These are phyloP conservation scores for Clarias laeviceps DNA, from an alignment of 2,797 vertebrate species.

Conservation along the genomic window DNA sequence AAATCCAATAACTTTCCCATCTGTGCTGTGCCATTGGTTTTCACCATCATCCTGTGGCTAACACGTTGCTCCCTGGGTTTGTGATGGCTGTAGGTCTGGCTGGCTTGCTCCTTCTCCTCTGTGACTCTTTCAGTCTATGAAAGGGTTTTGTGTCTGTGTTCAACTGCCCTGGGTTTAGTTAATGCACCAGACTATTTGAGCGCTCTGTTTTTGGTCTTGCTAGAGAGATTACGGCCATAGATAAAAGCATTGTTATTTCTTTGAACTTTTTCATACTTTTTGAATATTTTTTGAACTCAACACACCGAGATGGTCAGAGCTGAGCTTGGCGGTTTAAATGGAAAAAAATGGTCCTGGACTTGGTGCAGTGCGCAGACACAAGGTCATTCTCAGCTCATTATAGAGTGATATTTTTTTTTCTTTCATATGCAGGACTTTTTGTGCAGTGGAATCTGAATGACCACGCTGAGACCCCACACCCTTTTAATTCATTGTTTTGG, in stretches of 20 bases:
- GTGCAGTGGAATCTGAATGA: conserved; percentile 61
- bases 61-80: conserved; percentile 46
- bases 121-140: conserved; percentile 76
- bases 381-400: conserved; percentile 66
- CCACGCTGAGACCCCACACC: conserved; percentile 30
- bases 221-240: conserved; percentile 19
- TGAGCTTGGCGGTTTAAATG: conserved; percentile 51
- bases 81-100: conserved; percentile 64
- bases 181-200: conserved; percentile 35
- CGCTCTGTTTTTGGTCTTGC: conserved; percentile 16
- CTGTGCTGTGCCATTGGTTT: conserved; percentile 16
- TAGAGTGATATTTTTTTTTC: conserved; percentile 60
- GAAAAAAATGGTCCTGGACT: conserved; percentile 60
- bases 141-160: conserved; percentile 81
- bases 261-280: not conserved
- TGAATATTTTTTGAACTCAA: conserved; percentile 25
- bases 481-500: conserved; percentile 58
- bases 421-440: conserved; percentile 60
- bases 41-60: conserved; percentile 44
- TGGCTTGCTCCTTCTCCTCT: conserved; percentile 66
- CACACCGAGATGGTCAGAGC: conserved; percentile 45
- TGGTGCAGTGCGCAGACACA: conserved; percentile 81
- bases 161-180: conserved; percentile 73
- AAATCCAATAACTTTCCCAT: conserved; percentile 31
- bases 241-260: conserved; percentile 12